Conservation (phyloP, 2,888 invertebrate species). For the Macroteleia sp. region DNA sequence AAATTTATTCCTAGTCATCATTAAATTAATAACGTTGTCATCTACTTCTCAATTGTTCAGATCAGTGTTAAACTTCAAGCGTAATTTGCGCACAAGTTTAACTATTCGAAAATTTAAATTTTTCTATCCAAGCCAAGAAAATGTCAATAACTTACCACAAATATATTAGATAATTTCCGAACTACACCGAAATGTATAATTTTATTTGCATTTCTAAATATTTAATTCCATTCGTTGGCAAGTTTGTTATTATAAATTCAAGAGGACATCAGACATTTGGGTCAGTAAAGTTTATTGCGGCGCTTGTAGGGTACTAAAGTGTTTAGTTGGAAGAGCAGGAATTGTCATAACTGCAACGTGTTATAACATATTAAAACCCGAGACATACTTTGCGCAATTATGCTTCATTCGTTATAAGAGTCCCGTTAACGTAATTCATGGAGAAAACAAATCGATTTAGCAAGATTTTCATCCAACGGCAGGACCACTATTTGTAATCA, state of each 20-base stretch:
- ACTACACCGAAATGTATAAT: too few relatives aligned
- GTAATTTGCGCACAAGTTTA: too few relatives aligned
- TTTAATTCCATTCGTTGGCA: too few relatives aligned
- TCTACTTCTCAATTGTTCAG: too few relatives aligned
- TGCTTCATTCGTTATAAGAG: not conserved
- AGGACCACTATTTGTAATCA: slow-evolving; percentile 35
- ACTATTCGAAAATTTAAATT: too few relatives aligned
- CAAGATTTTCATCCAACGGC: slow-evolving; percentile 20
- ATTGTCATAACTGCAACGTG: slow-evolving; percentile 6
- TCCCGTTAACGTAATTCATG: slow-evolving; percentile 14
- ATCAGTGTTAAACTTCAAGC: too few relatives aligned
- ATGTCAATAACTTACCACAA: too few relatives aligned
- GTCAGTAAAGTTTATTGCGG: slow-evolving; percentile 12
- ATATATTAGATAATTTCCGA: too few relatives aligned
- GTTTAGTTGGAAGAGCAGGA: not conserved
- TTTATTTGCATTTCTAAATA: too few relatives aligned
- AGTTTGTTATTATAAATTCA: slow-evolving; percentile 8
- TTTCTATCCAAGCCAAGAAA: too few relatives aligned
- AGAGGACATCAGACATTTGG: not conserved
- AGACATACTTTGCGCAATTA: slow-evolving; percentile 6
- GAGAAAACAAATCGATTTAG: slow-evolving; percentile 35
- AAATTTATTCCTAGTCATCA: too few relatives aligned
- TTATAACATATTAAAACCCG: slow-evolving; percentile 12
- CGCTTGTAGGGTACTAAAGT: slow-evolving; percentile 13
- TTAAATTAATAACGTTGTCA: too few relatives aligned